Conservation (phyloP, 2,113 vertebrate species). For the Coregonus clupeaformis region DNA sequence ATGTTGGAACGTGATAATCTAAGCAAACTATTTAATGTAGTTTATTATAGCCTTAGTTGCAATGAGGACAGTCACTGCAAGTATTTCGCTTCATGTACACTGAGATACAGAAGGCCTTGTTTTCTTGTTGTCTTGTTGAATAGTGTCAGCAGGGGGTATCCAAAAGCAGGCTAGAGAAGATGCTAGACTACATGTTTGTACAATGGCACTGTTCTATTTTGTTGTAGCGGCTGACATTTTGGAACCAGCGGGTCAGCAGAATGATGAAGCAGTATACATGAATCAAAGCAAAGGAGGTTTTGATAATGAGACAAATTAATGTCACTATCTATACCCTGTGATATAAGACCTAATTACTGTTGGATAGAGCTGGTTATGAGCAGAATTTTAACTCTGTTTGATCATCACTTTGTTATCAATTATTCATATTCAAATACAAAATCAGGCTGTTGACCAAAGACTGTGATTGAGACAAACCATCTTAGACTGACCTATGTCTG, state of each 20-base stretch:
- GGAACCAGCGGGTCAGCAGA: conserved; percentile 72
- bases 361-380: conserved; percentile 8
- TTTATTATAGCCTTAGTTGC: no score
- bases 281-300: conserved; percentile 43
- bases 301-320: conserved; percentile 22
- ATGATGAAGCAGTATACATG: conserved; percentile 52
- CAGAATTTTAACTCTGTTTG: not conserved
- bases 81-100: not conserved
- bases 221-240: conserved; percentile 66
- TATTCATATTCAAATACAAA: conserved; percentile 4
- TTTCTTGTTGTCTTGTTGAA: conserved; percentile 28
- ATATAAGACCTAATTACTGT: conserved; percentile 25
- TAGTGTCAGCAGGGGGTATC: conserved; percentile 67
- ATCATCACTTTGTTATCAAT: no score
- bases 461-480: conserved; percentile 12
- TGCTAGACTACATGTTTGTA: conserved; percentile 29
- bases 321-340: conserved; percentile 34
- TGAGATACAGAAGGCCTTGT: not conserved
- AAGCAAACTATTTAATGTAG: no score
- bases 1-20: no score
- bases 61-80: no score
- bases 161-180: conserved; percentile 50
- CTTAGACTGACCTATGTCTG: conserved; percentile 5
- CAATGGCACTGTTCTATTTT: conserved; percentile 47
- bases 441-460: conserved; percentile 14